Evolutionary conservation across 2,888 invertebrate genomes (phyloP).

Genomic region (Sesamia inferens): DNA sequence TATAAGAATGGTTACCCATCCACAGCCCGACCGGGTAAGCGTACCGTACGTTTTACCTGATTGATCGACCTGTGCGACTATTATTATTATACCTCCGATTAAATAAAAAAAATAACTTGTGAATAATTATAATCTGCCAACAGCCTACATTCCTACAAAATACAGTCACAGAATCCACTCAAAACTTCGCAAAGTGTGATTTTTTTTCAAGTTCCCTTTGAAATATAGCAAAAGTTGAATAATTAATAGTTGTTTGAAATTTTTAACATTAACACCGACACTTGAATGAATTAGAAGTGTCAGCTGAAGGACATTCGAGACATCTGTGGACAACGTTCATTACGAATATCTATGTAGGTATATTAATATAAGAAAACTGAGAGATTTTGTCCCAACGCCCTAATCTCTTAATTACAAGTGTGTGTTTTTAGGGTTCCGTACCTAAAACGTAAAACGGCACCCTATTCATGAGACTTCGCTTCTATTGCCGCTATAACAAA

Average conservation of each 20-base stretch:
- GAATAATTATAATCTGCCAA: constrained; percentile 1
- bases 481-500: no score
- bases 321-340: constrained; percentile 47
- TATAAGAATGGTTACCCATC: no score
- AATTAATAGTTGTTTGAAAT: constrained; percentile 57
- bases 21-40: no score
- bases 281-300: constrained; percentile 28
- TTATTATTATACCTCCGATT: no score
- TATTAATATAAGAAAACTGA: no score
- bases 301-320: constrained; percentile 38
- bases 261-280: constrained; percentile 52
- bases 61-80: no score
- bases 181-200: constrained; percentile 20
- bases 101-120: background rate
- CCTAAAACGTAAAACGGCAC: no score
- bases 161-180: constrained; percentile 17
- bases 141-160: background rate
- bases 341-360: constrained; percentile 7
- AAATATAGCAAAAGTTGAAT: constrained; percentile 57
- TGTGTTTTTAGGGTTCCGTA: no score
- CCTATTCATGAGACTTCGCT: no score
- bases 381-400: no score
- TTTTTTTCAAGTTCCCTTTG: constrained; percentile 46
- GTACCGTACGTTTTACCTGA: no score
- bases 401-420: no score